Base-by-base conservation (phyloP, 23 tunicate genomes). In the Aplidium turbinatum region DNA sequence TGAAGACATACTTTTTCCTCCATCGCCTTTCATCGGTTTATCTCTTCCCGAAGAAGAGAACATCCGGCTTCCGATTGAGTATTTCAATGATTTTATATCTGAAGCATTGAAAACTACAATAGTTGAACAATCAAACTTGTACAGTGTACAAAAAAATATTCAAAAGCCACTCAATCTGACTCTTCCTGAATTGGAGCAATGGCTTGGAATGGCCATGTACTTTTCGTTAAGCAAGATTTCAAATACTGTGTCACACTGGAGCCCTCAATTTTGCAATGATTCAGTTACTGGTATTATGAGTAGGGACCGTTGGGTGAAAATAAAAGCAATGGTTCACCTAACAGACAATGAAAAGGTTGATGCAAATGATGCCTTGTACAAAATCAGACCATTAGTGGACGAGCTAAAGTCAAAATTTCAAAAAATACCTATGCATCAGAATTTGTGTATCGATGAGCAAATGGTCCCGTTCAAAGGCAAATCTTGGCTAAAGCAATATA, bases 401-500 rank as follows among this genome's bases (percentile, higher is more conserved):
- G 16, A 65, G 5, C 72, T 65, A 5, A 27, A 21, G 19, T 2
- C 3, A 65, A 30, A 65, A 21, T 65, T 54, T n/a, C 19, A 29
- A 29, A 60, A 60, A 29, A 60, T 60, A 24, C 67, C 67, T 4
- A 60, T 60, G 67, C 9, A 26, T 6, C n/a, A 67, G 23, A 35
- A 36, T n/a, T 40, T 38, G 54, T 67, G 52, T 52, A 40, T 67
- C 4, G 73, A 67, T 36, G 73, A 67, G 21, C 73, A 67, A 36
- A 67, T 67, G 54, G 29, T 35, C 18, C 73, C 73, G 13, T 67
- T 67, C 54, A 67, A 67, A 52, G 73, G 67, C 4, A 60, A 29
- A 60, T 24, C 35, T 4, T 26, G 67, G 35, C 5, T 60, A 60
- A 60, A 60, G 35, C 36, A 60, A 60, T 60, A 60, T 38, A 60